Conservation (phyloP, 2,888 invertebrate genomes). For the Clivina fossor region DNA sequence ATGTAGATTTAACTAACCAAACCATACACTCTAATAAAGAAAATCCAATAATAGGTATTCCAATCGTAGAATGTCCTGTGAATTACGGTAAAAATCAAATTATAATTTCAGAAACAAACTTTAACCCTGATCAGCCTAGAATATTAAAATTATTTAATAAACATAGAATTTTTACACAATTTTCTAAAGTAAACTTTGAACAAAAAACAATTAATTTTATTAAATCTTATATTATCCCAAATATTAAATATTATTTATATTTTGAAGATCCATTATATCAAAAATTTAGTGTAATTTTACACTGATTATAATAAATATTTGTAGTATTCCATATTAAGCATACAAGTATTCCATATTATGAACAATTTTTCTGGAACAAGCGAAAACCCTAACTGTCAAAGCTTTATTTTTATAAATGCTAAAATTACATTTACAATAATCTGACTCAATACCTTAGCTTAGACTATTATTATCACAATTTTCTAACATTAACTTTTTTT, state of each 20-base stretch:
- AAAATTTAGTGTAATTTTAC: no score
- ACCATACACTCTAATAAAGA: conserved; percentile 8
- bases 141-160: neutral
- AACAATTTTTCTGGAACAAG: no score
- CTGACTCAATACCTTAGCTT: no score
- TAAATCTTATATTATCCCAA: conserved; percentile 1
- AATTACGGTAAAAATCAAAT: conserved; percentile 17
- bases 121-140: neutral
- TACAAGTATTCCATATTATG: no score
- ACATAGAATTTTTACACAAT: conserved; percentile 9
- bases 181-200: conserved; percentile 4
- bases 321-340: no score
- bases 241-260: conserved; percentile 18
- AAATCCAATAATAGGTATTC: conserved; percentile 12
- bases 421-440: no score
- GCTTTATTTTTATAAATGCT: no score
- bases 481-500: no score
- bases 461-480: no score
- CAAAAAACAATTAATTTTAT: conserved; percentile 5
- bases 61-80: conserved; percentile 9
- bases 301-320: no score
- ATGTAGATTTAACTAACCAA: no score
- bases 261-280: conserved; percentile 12
- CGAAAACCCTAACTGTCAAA: no score
- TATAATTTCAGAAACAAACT: conserved; percentile 6